Conservation (phyloP, 2,888 invertebrate species). For the Orthosia cruda region DNA sequence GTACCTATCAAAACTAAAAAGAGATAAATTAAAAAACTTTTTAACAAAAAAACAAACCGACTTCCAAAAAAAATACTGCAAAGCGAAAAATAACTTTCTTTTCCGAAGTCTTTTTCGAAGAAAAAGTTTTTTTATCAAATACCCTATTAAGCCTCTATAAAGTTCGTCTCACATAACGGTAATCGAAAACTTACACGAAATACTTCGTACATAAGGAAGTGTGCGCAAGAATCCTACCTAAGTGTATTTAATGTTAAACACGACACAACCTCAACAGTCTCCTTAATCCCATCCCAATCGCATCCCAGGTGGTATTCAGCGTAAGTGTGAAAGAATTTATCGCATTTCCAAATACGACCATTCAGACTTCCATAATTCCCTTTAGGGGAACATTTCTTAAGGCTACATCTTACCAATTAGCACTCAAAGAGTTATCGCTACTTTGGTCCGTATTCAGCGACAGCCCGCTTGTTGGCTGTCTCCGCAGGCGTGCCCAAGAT, state of each 20-base stretch:
- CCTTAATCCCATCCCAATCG: constrained; percentile 2
- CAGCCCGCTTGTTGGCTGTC: constrained; percentile 42
- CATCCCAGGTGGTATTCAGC: background rate
- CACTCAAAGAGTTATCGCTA: constrained; percentile 43
- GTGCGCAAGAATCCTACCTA: background rate
- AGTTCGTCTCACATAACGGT: background rate
- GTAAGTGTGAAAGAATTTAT: constrained; percentile 56
- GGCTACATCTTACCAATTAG: constrained; percentile 51
- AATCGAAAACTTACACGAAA: background rate
- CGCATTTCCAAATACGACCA: constrained; percentile 32
- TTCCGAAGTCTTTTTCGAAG: too few species aligned
- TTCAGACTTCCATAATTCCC: constrained; percentile 38
- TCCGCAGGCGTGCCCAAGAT: constrained; percentile 12
- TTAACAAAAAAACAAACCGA: too few species aligned
- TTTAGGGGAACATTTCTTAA: constrained; percentile 30
- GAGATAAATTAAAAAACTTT: too few species aligned
- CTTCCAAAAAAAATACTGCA: too few species aligned
- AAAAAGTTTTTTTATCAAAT: too few species aligned
- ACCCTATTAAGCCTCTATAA: too few species aligned
- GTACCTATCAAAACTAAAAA: too few species aligned
- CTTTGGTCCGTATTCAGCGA: constrained; percentile 32
- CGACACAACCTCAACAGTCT: background rate
- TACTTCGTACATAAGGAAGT: background rate
- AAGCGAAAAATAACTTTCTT: too few species aligned
- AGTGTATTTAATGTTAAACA: background rate